Conservation (phyloP, 2,113 vertebrate genomes). For the Campylomormyrus numenius region DNA sequence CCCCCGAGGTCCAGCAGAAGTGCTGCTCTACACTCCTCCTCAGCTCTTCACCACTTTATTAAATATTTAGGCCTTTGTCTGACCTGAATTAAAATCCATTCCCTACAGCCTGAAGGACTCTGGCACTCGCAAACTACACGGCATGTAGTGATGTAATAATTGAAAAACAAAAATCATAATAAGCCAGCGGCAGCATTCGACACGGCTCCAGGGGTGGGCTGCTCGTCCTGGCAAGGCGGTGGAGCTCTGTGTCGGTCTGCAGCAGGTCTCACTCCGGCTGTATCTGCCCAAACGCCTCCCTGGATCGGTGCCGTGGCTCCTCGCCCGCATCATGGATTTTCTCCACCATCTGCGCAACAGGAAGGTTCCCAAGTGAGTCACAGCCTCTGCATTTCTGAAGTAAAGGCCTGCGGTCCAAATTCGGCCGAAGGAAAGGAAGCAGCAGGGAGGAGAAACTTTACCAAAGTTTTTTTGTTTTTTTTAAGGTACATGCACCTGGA, state of each 20-base stretch:
- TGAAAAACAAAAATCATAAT: not conserved
- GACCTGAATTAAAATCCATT: not conserved
- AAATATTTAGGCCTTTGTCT: not conserved
- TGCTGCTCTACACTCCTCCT: not conserved
- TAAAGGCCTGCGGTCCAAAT: not conserved
- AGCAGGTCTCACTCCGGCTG: not conserved
- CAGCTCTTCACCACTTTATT: not conserved
- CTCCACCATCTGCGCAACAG: slow-evolving; percentile 4
- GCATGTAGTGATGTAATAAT: not conserved
- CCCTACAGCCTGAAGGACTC: not conserved
- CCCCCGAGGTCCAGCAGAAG: not conserved
- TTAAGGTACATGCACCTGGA: not conserved
- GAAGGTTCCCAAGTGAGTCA: not conserved
- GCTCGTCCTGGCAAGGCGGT: not conserved
- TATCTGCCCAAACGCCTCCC: not conserved
- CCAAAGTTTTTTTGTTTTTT: not conserved
- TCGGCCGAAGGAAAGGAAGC: not conserved
- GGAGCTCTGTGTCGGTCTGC: not conserved
- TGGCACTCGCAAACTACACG: not conserved
- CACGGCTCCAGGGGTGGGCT: not conserved
- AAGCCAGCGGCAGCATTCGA: not conserved
- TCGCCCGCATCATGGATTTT: not conserved
- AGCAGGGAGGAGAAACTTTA: not conserved
- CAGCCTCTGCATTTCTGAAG: not conserved
- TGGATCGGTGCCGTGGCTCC: not conserved